Conservation (phyloP, 2,888 invertebrate species). For the Octodonta nipae region DNA sequence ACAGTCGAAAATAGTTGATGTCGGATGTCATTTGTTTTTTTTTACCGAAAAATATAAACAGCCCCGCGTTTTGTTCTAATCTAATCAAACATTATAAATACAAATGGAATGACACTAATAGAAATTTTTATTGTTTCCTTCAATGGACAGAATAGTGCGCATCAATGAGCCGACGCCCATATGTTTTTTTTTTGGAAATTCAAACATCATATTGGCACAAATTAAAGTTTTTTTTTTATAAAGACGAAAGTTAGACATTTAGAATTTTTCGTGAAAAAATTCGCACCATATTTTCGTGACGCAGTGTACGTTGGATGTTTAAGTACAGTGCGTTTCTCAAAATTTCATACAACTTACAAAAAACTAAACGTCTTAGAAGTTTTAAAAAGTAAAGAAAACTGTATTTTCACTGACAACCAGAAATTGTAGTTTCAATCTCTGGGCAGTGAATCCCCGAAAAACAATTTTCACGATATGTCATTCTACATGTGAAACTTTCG, state of each 20-base stretch:
- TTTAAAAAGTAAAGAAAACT: too few relatives aligned
- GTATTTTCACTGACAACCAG: too few relatives aligned
- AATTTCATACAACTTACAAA: too few relatives aligned
- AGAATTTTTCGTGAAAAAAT: background rate
- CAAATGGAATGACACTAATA: conserved; percentile 35
- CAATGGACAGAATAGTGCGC: conserved; percentile 24
- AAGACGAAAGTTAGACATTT: background rate
- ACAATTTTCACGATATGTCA: too few relatives aligned
- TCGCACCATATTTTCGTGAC: background rate
- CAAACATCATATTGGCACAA: conserved; percentile 32
- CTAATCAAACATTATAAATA: conserved; percentile 24
- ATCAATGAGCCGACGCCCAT: too few relatives aligned
- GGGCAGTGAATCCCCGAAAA: too few relatives aligned
- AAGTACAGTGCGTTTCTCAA: background rate
- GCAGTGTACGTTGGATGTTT: background rate
- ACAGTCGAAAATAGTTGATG: too few relatives aligned
- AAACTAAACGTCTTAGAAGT: too few relatives aligned
- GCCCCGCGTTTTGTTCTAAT: conserved; percentile 26
- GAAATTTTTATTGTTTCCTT: conserved; percentile 27
- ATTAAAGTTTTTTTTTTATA: conserved; percentile 18
- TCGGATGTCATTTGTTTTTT: conserved; percentile 2
- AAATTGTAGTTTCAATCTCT: too few relatives aligned
- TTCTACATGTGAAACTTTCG: too few relatives aligned
- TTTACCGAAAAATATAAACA: conserved; percentile 19
- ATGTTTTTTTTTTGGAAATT: too few relatives aligned